These are phyloP conservation scores for Alethe castanea DNA, from an alignment of 2,113 vertebrate genomes.

Conservation along the genomic window DNA sequence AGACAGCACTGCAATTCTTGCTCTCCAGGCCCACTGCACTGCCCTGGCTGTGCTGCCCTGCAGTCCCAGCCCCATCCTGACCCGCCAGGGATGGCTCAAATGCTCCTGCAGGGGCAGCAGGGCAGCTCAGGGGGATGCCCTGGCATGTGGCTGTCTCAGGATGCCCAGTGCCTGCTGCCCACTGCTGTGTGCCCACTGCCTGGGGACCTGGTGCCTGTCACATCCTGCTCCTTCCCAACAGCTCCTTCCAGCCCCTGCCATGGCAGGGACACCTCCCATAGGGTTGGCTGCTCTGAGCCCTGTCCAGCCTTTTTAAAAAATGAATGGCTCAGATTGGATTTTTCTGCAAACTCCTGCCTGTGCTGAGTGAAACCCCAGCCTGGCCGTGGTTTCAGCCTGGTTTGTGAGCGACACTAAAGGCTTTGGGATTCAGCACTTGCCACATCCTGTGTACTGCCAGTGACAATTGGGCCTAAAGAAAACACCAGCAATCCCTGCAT, in stretches of 20 bases:
- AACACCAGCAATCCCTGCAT: not conserved
- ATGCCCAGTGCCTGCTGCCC: not conserved
- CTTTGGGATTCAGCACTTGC: not conserved
- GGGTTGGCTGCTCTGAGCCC: not conserved
- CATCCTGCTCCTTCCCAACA: too few relatives aligned
- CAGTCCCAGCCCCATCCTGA: not conserved
- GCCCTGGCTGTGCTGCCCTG: not conserved
- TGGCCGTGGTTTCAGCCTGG: not conserved
- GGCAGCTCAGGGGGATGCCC: not conserved
- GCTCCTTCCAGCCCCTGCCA: too few relatives aligned
- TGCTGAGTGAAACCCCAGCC: not conserved
- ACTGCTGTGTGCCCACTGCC: not conserved
- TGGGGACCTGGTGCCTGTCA: not conserved
- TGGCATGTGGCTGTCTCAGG: not conserved
- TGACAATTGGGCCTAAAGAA: not conserved
- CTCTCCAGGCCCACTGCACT: not conserved
- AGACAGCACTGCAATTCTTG: not conserved
- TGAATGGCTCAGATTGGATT: not conserved
- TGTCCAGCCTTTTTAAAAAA: not conserved
- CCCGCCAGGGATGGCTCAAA: not conserved
- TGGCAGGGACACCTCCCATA: not conserved
- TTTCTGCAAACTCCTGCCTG: not conserved
- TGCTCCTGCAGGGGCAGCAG: not conserved
- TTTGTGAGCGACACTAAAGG: not conserved
- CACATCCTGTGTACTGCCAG: not conserved